Percentiles rank a stretch among this genome's conserved stretches.
These are phyloP conservation scores for Malthinus seriepunctatus DNA, from an alignment of 2,888 invertebrate species.

Conservation along the genomic window DNA sequence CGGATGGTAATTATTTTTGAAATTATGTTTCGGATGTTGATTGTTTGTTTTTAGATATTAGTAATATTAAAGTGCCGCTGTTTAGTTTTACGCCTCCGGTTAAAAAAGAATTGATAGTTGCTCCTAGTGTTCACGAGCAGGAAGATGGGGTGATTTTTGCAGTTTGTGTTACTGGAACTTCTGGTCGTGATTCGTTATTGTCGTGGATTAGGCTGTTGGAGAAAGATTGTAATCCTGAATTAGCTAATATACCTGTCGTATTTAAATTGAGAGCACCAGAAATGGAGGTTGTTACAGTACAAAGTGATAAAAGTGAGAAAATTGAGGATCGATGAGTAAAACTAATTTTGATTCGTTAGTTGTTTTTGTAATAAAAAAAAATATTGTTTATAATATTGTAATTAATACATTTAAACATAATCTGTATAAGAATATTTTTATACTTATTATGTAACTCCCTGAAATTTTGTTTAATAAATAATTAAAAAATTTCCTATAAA, in stretches of 20 bases:
- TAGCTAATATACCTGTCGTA: constrained; percentile 79
- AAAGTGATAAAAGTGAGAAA: background rate
- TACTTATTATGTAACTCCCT: no score
- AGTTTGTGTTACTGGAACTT: constrained; percentile 89
- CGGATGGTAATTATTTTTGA: constrained; percentile 62
- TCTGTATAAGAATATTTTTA: no score
- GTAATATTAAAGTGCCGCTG: constrained; percentile 64
- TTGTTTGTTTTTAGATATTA: constrained; percentile 66
- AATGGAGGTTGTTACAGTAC: constrained; percentile 46
- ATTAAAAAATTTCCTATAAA: no score
- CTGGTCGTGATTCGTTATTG: constrained; percentile 87
- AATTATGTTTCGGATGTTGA: background rate
- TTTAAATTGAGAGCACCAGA: constrained; percentile 76
- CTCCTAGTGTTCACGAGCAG: constrained; percentile 85
- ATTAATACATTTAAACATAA: no score
- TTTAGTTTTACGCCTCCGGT: constrained; percentile 55
- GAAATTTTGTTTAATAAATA: no score
- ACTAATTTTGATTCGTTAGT: no score
- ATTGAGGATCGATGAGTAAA: background rate
- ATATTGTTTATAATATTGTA: no score
- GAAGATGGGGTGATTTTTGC: constrained; percentile 88
- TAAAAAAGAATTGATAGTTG: constrained; percentile 50
- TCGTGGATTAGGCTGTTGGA: constrained; percentile 88
- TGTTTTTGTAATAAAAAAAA: no score
- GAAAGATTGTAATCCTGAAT: constrained; percentile 70